Evolutionary conservation across 2,888 invertebrate species (phyloP), one percentile per base, ranked within the genome.

Genomic region (Bursaphelenchus okinawaensis): DNA sequence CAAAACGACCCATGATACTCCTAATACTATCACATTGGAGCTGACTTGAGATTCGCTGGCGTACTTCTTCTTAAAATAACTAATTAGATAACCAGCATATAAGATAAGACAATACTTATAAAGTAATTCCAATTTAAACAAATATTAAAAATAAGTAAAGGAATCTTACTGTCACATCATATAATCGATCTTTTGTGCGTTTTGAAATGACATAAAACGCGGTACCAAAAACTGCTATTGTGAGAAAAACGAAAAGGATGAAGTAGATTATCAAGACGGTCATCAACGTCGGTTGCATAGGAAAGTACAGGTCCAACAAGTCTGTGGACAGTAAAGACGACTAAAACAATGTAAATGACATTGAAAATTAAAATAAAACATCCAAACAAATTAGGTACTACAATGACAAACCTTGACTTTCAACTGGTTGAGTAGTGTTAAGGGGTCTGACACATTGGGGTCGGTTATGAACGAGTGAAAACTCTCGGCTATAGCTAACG

Each of bases 201-300:
- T 12, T 40, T 40, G 40, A 40, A n/a, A 16, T 16, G n/a, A 40
- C 6, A n/a, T 40, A 40, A 4, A 40, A 40, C 12, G 40, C 12
- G 12, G 40, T 4, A 16, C 2, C 40, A 12, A 4, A 40, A 40
- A 40, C n/a, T 16, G 40, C 6, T 1, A 40, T 1, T 16, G n/a
- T 16, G 40, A 40, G 6, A 16, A 40, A 3, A 40, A 40, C 2
- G n/a, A 40, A n/a, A n/a, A 4, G 16, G n/a, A 12, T 16, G n/a
- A 40, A 3, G 40, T 1, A 50, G 16, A 59, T 4, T 12, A 27
- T 60, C 9, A 59, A 50, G 52, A 50, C 24, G 24, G n/a, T 27
- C 51, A 59, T 23, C 22, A 59, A 51, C 9, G 50, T 50, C 20
- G 60, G 60, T 29, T 59, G 51, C 28, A 40, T 31, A 9, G 60